A percentile compares a stretch with the other conserved stretches of the same genome.
Evolutionary conservation across 2,797 vertebrate genomes (phyloP).

Genomic region (Pipistrellus kuhlii): DNA sequence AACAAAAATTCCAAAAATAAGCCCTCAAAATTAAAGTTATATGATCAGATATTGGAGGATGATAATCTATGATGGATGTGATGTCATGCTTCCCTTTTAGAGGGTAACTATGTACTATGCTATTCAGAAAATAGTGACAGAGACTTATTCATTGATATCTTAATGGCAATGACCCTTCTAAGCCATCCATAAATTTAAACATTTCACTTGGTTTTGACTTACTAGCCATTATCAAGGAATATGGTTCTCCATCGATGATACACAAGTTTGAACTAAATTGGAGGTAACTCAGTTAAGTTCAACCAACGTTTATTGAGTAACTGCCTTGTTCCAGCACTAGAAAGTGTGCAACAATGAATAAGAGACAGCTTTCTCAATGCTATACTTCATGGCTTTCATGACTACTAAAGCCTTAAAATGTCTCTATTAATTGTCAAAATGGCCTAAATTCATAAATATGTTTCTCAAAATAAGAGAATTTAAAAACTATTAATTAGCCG

Average conservation of each 20-base stretch:
- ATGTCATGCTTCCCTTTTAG: accelerated
- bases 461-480: not conserved
- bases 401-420: not conserved
- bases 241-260: not conserved
- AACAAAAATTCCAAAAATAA: not conserved
- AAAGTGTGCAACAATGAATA: not conserved
- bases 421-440: not conserved
- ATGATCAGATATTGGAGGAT: not conserved
- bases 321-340: not conserved
- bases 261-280: not conserved
- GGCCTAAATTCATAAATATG: not conserved
- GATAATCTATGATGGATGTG: not conserved
- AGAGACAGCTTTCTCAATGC: not conserved
- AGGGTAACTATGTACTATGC: not conserved
- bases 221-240: not conserved
- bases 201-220: not conserved
- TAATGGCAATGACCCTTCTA: not conserved
- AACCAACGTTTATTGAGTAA: not conserved
- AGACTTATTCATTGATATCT: not conserved
- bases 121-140: not conserved
- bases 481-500: not conserved
- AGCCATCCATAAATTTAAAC: not conserved
- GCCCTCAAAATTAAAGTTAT: not conserved
- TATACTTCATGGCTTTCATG: not conserved
- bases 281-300: not conserved